Percentiles rank a stretch among this genome's conserved stretches.
Conservation (phyloP, 2,888 invertebrate genomes). For the Lepidochrysops patricia region DNA sequence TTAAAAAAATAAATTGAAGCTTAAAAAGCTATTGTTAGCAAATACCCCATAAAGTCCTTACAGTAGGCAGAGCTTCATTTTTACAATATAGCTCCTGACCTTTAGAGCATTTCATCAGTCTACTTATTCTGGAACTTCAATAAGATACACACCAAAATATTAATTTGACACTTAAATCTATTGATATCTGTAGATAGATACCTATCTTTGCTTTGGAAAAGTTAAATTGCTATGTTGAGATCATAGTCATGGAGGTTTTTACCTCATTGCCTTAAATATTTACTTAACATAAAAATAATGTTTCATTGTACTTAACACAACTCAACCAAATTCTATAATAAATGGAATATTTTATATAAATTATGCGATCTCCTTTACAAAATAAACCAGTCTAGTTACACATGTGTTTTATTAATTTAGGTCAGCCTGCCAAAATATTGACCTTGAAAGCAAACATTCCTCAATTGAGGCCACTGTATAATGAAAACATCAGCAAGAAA, state of each 20-base stretch:
- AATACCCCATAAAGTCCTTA: background rate
- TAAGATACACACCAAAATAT: background rate
- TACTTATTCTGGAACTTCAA: no score
- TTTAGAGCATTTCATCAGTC: no score
- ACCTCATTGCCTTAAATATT: background rate
- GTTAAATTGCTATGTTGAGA: background rate
- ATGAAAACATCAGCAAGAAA: conserved; percentile 88
- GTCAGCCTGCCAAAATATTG: conserved; percentile 85
- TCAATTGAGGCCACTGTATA: conserved; percentile 93
- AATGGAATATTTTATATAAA: conserved; percentile 10
- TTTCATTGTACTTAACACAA: conserved; percentile 5
- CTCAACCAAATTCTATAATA: conserved; percentile 22
- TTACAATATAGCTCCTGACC: no score
- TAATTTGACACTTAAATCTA: background rate
- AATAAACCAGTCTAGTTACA: conserved; percentile 28
- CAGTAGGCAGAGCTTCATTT: no score
- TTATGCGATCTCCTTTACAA: conserved; percentile 14
- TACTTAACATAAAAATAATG: background rate
- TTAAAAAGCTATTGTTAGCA: background rate
- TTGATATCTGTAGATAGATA: background rate
- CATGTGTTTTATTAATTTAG: conserved; percentile 44
- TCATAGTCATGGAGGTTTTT: background rate
- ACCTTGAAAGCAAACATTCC: conserved; percentile 77
- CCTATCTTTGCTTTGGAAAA: background rate
- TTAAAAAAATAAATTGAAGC: background rate